Conservation (phyloP, 2,888 invertebrate genomes). For the Tanypteryx hageni region DNA sequence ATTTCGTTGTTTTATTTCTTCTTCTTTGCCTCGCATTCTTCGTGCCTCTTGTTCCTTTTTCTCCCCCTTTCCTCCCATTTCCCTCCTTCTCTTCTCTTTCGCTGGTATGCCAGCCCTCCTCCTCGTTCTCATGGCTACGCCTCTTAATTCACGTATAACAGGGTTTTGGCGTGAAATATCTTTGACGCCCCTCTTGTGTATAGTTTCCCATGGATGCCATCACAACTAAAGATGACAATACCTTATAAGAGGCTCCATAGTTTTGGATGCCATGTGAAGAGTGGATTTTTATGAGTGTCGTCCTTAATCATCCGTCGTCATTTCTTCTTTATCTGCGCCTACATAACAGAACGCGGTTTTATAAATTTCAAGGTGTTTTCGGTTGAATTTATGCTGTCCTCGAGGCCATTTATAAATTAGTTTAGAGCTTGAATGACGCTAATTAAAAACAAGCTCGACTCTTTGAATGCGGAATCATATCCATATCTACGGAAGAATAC, state of each 20-base stretch:
- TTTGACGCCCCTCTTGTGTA: slow-evolving; percentile 40
- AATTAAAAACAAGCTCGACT: background rate
- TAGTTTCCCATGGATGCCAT: slow-evolving; percentile 26
- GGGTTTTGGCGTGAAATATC: slow-evolving; percentile 25
- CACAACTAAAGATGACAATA: slow-evolving; percentile 21
- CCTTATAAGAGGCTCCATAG: background rate
- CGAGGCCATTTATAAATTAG: background rate
- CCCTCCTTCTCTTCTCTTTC: background rate
- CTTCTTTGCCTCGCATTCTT: background rate
- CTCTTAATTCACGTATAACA: slow-evolving; percentile 39
- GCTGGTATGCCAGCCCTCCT: background rate
- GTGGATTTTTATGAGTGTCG: background rate
- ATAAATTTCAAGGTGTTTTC: background rate
- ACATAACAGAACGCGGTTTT: background rate
- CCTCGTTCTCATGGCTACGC: background rate
- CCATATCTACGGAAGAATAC: too few relatives aligned
- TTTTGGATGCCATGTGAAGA: background rate
- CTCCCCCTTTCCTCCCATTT: background rate
- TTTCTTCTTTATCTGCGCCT: background rate
- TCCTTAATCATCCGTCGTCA: background rate
- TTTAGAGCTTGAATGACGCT: background rate
- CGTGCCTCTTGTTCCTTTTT: background rate
- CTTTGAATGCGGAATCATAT: background rate
- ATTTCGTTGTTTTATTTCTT: background rate
- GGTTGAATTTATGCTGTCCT: background rate